These are phyloP conservation scores for Drosophila azteca DNA, from an alignment of 1,140 invertebrate genomes.

Conservation along the genomic window DNA sequence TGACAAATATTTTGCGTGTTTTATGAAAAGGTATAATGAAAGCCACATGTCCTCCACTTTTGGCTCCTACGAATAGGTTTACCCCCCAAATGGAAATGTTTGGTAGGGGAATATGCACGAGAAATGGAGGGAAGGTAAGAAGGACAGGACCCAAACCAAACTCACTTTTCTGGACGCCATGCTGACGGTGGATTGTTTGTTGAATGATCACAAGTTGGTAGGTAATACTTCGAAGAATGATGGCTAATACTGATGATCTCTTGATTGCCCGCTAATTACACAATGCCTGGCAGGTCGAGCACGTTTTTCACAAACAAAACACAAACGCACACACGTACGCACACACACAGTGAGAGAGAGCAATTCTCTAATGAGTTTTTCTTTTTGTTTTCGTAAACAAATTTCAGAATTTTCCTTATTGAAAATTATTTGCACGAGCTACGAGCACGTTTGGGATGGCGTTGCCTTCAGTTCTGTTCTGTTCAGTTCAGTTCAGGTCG, in stretches of 20 bases:
- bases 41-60: constrained; percentile 74
- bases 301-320: constrained; percentile 50
- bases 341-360: constrained; percentile 9
- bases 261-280: constrained; percentile 58
- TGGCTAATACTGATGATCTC: constrained; percentile 55
- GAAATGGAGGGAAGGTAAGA: neutral
- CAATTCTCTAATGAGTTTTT: constrained; percentile 1
- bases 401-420: constrained; percentile 31
- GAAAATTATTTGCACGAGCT: constrained; percentile 31
- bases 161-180: constrained; percentile 74
- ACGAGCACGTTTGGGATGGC: constrained; percentile 21
- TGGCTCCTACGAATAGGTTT: constrained; percentile 14
- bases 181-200: constrained; percentile 24
- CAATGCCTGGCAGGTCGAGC: constrained; percentile 43
- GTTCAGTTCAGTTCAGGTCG: constrained; percentile 31
- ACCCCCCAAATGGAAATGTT: constrained; percentile 30
- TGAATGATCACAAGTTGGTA: constrained; percentile 44
- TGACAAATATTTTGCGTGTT: constrained; percentile 66
- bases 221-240: constrained; percentile 49
- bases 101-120: constrained; percentile 19
- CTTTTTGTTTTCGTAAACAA: constrained; percentile 54
- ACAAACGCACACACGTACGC: constrained; percentile 19
- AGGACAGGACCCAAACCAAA: constrained; percentile 15
- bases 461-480: constrained; percentile 6
- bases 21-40: constrained; percentile 79